phyloP scores from a whole-genome alignment of 2,113 vertebrate genomes.

The Chunga burmeisteri region DNA sequence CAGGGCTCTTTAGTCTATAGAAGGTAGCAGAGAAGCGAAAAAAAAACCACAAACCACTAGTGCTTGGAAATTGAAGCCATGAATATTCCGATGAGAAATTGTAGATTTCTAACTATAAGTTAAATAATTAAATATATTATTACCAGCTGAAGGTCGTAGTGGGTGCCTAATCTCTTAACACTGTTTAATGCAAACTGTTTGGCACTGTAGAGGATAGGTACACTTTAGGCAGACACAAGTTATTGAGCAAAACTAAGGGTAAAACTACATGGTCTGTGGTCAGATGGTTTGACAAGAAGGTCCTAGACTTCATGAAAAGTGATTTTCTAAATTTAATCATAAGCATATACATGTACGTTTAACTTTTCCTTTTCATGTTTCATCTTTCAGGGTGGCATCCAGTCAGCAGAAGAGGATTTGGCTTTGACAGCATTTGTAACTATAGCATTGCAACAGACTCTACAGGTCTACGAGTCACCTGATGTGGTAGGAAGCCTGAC shows the following conservation, averaged over 20 bases:
- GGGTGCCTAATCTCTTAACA: neutral
- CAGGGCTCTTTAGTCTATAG: neutral
- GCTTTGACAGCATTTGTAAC: constrained; percentile 72
- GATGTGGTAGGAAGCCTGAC: constrained; percentile 53
- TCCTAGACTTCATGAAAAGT: neutral
- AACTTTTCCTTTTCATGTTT: neutral
- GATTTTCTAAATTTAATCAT: neutral
- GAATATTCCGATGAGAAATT: neutral
- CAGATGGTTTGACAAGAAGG: neutral
- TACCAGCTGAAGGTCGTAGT: neutral
- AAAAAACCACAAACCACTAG: accelerated
- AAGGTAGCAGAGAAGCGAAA: neutral
- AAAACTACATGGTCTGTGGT: neutral
- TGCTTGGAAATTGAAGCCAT: neutral
- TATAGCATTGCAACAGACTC: constrained; percentile 48
- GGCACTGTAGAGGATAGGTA: neutral
- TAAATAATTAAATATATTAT: neutral
- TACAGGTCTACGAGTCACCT: neutral
- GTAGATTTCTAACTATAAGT: neutral
- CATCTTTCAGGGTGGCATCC: constrained; percentile 65
- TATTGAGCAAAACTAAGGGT: neutral
- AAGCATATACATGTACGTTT: accelerated
- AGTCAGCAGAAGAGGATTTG: constrained; percentile 45
- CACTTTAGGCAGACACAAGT: neutral
- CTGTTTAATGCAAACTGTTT: neutral